phyloP scores from a whole-genome alignment of 2,113 vertebrate genomes.

The Ameiurus melas region DNA sequence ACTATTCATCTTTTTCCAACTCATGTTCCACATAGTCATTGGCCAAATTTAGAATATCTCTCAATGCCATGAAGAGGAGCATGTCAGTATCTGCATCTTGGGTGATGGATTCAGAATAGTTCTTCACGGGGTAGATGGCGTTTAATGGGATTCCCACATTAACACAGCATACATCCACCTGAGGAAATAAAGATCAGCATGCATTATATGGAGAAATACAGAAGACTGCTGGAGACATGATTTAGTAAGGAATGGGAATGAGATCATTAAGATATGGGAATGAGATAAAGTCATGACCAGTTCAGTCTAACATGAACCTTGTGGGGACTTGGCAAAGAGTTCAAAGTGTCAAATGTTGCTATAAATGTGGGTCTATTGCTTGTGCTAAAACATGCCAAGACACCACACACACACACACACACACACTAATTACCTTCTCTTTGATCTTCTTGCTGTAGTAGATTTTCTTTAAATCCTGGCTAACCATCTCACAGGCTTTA shows the following conservation, averaged over 20 bases:
- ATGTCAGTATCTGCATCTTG: background rate
- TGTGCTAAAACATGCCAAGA: background rate
- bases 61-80: conserved; percentile 28
- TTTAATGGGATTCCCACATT: background rate
- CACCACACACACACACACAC: background rate
- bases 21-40: background rate
- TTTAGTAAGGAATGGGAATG: background rate
- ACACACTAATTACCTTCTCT: background rate
- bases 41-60: conserved; percentile 31
- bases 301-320: background rate
- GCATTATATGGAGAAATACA: background rate
- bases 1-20: background rate
- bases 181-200: background rate
- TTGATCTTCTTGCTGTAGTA: background rate
- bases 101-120: conserved; percentile 11
- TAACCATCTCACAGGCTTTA: background rate
- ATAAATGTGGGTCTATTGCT: background rate
- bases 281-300: background rate
- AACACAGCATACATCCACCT: background rate
- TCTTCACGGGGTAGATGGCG: conserved; percentile 44
- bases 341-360: background rate
- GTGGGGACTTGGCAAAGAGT: background rate
- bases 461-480: background rate
- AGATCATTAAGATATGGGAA: background rate
- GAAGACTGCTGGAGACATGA: background rate